Percentiles rank a stretch among this genome's conserved stretches.
phyloP scores from a whole-genome alignment of 1,140 invertebrate species.

The Cataglyphis hispanica region DNA sequence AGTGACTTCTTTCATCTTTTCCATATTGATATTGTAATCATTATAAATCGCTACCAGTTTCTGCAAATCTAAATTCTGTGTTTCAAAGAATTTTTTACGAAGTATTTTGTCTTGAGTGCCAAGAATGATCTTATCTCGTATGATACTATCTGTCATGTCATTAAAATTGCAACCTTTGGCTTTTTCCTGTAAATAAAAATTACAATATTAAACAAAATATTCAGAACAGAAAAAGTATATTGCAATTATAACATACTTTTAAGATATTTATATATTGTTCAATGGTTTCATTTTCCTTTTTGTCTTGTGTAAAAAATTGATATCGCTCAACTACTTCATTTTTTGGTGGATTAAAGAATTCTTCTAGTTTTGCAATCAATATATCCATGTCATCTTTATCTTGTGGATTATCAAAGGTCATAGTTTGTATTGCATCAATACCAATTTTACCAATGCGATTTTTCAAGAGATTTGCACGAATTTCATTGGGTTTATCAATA shows the following conservation, averaged over 20 bases:
- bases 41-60: conserved; percentile 56
- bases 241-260: conserved; percentile 56
- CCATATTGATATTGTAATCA: background rate
- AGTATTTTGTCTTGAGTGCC: conserved; percentile 64
- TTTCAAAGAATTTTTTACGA: conserved; percentile 59
- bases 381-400: conserved; percentile 59
- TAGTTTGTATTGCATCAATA: conserved; percentile 49
- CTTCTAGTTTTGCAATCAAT: conserved; percentile 67
- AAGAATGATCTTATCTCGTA: conserved; percentile 72
- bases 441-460: conserved; percentile 70
- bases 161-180: conserved; percentile 73
- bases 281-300: conserved; percentile 55
- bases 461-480: conserved; percentile 60
- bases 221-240: conserved; percentile 4
- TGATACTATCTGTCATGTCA: conserved; percentile 59
- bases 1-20: conserved; percentile 36
- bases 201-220: background rate
- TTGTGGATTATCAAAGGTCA: conserved; percentile 27
- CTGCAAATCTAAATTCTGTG: conserved; percentile 60
- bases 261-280: conserved; percentile 65
- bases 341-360: conserved; percentile 59
- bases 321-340: conserved; percentile 67
- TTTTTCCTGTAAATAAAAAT: conserved; percentile 59
- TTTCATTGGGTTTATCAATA: conserved; percentile 37
- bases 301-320: conserved; percentile 66